Conservation (phyloP, 2,113 vertebrate species). For the Clupea harengus region DNA sequence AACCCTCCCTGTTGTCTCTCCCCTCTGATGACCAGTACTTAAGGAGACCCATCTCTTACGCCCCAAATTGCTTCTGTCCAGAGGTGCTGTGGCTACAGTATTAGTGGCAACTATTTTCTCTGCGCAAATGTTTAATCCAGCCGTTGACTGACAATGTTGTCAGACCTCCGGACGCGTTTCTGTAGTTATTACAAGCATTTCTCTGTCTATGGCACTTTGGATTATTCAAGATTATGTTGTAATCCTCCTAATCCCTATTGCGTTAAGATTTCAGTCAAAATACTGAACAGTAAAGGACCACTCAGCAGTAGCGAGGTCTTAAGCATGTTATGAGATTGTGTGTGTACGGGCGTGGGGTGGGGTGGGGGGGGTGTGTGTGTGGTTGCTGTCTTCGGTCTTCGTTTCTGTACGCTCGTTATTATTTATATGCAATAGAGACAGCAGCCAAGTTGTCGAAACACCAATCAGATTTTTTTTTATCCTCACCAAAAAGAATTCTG, state of each 20-base stretch:
- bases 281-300: slow-evolving; percentile 90
- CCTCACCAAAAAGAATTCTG: not conserved
- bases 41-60: slow-evolving; percentile 65
- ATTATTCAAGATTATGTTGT: slow-evolving; percentile 99
- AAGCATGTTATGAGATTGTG: slow-evolving; percentile 79
- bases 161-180: slow-evolving; percentile 83
- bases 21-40: slow-evolving; percentile 56
- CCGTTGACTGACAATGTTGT: slow-evolving; percentile 84
- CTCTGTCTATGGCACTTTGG: slow-evolving; percentile 95
- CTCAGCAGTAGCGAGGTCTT: slow-evolving; percentile 84
- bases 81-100: slow-evolving; percentile 19
- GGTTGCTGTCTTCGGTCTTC: slow-evolving; percentile 74
- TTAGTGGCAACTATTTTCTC: slow-evolving; percentile 37
- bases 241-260: slow-evolving; percentile 98
- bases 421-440: slow-evolving; percentile 50
- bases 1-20: slow-evolving; percentile 60
- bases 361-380: slow-evolving; percentile 39
- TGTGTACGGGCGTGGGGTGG: slow-evolving; percentile 45
- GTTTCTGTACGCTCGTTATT: slow-evolving; percentile 58
- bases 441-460: slow-evolving; percentile 36
- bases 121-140: slow-evolving; percentile 67
- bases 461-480: not conserved
- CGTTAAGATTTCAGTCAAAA: slow-evolving; percentile 99
- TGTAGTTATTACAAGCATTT: slow-evolving; percentile 91
- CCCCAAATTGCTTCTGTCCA: slow-evolving; percentile 54